These are phyloP conservation scores for Nasonia oneida DNA, from an alignment of 2,888 invertebrate genomes.

Conservation along the genomic window DNA sequence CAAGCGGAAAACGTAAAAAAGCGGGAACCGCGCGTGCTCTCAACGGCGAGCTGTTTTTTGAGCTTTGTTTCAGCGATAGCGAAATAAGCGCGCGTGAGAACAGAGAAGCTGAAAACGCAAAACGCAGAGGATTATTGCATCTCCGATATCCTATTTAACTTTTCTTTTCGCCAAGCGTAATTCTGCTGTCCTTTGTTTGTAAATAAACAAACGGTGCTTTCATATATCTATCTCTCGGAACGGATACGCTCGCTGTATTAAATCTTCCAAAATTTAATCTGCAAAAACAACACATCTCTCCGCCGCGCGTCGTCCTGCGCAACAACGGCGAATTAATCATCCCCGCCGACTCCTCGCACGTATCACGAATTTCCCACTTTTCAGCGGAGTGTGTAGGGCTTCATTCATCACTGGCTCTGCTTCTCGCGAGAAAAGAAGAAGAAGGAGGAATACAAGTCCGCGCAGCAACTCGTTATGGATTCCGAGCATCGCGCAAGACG, in stretches of 20 bases:
- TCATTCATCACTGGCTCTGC: slow-evolving; percentile 46
- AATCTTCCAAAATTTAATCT: neutral
- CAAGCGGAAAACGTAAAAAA: slow-evolving; percentile 35
- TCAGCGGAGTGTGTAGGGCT: slow-evolving; percentile 10
- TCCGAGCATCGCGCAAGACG: slow-evolving; percentile 33
- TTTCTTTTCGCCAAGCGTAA: neutral
- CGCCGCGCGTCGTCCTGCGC: neutral
- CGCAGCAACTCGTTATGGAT: slow-evolving; percentile 38
- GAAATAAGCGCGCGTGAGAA: no score
- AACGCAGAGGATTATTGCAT: no score
- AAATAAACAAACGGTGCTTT: neutral
- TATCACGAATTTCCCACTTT: slow-evolving; percentile 47
- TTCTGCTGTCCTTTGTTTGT: neutral
- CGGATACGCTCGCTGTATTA: no score
- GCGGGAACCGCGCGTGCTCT: neutral
- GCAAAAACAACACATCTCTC: neutral
- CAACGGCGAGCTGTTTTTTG: neutral
- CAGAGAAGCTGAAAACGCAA: no score
- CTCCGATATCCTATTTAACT: neutral
- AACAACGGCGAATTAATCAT: slow-evolving; percentile 50
- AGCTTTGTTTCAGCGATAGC: neutral
- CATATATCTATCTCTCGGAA: no score
- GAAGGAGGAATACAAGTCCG: neutral
- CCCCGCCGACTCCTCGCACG: slow-evolving; percentile 9
- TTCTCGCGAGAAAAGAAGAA: slow-evolving; percentile 4